These are phyloP conservation scores for Drosophila pullipes DNA, from an alignment of 2,888 invertebrate genomes.

Conservation along the genomic window DNA sequence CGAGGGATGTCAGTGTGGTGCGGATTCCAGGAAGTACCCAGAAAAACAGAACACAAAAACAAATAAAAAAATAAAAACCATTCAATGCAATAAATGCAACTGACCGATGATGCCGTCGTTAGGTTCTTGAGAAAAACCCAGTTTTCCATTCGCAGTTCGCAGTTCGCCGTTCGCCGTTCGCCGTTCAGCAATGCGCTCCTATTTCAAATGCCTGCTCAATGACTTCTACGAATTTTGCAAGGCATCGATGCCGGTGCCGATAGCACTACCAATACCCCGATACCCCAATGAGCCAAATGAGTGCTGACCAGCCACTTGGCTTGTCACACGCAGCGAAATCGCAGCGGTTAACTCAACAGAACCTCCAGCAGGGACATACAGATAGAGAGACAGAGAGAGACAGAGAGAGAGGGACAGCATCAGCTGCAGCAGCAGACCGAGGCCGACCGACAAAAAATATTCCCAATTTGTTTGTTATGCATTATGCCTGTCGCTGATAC, in stretches of 20 bases:
- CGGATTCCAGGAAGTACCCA: constrained; percentile 40
- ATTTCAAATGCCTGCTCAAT: constrained; percentile 74
- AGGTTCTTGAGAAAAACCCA: constrained; percentile 49
- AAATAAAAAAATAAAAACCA: constrained; percentile 5
- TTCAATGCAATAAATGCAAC: constrained; percentile 56
- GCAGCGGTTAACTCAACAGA: constrained; percentile 26
- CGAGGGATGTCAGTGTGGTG: neutral
- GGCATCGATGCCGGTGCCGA: constrained; percentile 43
- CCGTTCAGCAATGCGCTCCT: constrained; percentile 45
- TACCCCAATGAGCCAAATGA: constrained; percentile 21
- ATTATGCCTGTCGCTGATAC: constrained; percentile 36
- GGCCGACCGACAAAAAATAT: constrained; percentile 17
- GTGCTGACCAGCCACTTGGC: constrained; percentile 47
- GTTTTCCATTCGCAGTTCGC: neutral
- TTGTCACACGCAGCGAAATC: constrained; percentile 46
- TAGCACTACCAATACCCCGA: constrained; percentile 8
- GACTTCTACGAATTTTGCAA: constrained; percentile 75
- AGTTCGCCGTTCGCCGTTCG: neutral
- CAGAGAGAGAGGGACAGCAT: neutral
- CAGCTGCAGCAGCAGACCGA: constrained; percentile 4
- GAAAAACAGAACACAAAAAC: neutral
- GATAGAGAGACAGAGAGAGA: neutral
- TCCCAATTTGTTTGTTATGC: constrained; percentile 61
- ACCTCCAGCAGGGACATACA: constrained; percentile 1
- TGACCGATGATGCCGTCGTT: constrained; percentile 35